phyloP scores from a whole-genome alignment of 2,888 invertebrate species.

The Dendrolimus pini region DNA sequence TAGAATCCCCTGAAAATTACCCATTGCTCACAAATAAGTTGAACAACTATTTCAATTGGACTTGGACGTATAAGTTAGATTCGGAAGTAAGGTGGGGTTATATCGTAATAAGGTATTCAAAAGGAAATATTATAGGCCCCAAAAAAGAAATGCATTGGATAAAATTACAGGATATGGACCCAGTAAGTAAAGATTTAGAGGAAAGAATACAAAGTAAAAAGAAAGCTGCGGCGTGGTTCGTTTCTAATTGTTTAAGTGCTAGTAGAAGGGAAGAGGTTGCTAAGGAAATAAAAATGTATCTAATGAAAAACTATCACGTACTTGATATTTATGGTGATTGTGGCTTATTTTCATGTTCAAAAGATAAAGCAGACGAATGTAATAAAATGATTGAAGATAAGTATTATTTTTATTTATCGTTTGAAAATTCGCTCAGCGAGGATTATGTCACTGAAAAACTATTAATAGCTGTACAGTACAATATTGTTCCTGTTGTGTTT shows the following conservation, averaged over 20 bases:
- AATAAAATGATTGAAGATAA: conserved; percentile 23
- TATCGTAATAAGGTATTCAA: conserved; percentile 37
- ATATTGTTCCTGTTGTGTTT: conserved; percentile 82
- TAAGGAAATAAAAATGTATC: conserved; percentile 10
- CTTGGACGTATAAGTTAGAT: conserved; percentile 45
- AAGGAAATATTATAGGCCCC: conserved; percentile 40
- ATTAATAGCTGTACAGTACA: conserved; percentile 41
- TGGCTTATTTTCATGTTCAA: conserved; percentile 18
- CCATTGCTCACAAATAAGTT: conserved; percentile 27
- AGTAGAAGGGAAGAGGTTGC: conserved; percentile 18
- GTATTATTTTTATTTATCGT: conserved; percentile 49
- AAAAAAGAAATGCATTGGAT: conserved; percentile 44
- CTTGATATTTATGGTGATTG: conserved; percentile 27
- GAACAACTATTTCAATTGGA: conserved; percentile 50
- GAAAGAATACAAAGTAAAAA: conserved; percentile 25
- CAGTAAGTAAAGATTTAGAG: conserved; percentile 30
- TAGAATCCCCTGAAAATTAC: conserved; percentile 44
- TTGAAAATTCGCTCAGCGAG: conserved; percentile 48
- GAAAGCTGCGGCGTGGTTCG: conserved; percentile 36
- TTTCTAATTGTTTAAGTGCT: conserved; percentile 21
- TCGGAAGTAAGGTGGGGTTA: conserved; percentile 45
- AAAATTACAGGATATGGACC: conserved; percentile 29
- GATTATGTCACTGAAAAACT: conserved; percentile 51
- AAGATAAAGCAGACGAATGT: conserved; percentile 26
- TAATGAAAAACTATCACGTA: conserved; percentile 11